phyloP scores from a whole-genome alignment of 2,113 vertebrate genomes.

The human (Homo sapiens) region DNA sequence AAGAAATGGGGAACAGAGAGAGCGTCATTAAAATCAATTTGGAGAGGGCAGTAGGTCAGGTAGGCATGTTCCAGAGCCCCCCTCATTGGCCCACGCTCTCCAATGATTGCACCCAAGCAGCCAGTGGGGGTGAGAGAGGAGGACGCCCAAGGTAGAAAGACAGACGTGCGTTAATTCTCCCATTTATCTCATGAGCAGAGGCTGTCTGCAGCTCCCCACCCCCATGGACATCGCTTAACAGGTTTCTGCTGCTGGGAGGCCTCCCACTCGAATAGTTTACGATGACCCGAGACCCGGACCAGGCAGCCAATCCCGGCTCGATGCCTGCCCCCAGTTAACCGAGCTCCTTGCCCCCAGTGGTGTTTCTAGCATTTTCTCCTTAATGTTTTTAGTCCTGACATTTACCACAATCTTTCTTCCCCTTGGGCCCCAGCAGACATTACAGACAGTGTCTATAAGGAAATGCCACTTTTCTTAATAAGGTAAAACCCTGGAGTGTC shows the following conservation, averaged over 20 bases:
- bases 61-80: slow-evolving; percentile 51
- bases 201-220: background rate
- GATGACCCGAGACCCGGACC: background rate
- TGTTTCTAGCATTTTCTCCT: background rate
- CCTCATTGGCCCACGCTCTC: rapidly evolving
- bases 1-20: slow-evolving; percentile 82
- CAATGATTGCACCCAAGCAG: rapidly evolving
- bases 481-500: background rate
- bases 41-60: slow-evolving; percentile 78
- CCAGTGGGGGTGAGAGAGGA: background rate
- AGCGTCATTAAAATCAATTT: slow-evolving; percentile 72
- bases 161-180: rapidly evolving
- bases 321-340: rapidly evolving
- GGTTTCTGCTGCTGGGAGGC: background rate
- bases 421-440: background rate
- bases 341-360: background rate
- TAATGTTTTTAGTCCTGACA: background rate
- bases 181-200: rapidly evolving
- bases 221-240: rapidly evolving
- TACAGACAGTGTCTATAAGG: background rate
- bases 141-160: background rate
- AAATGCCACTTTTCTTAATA: background rate
- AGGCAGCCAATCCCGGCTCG: background rate
- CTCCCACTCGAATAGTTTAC: background rate
- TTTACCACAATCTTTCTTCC: background rate